phyloP scores from a whole-genome alignment of 2,797 vertebrate genomes.

The Dendrocincla tyrannina region DNA sequence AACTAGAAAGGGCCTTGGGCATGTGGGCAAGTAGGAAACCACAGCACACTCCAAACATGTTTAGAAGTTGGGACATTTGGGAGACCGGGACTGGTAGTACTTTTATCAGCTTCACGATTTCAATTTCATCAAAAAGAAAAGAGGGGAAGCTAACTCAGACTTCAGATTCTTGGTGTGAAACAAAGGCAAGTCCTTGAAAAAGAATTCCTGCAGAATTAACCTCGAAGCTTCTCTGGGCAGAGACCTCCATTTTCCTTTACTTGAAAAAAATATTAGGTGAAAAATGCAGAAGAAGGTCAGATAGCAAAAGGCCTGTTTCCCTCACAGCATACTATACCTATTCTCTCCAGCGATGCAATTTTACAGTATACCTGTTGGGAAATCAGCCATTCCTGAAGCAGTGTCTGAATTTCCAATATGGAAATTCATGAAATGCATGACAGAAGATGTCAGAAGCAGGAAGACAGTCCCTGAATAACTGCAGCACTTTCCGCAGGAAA shows the following conservation, averaged over 20 bases:
- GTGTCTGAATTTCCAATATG: not conserved
- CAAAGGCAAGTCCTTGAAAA: not conserved
- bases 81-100: not conserved
- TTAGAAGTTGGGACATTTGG: not conserved
- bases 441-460: not conserved
- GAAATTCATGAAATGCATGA: not conserved
- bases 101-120: not conserved
- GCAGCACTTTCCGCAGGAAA: not conserved
- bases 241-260: not conserved
- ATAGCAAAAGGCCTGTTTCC: not conserved
- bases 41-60: not conserved
- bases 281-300: not conserved
- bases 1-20: not conserved
- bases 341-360: not conserved
- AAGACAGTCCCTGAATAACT: not conserved
- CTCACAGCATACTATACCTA: not conserved
- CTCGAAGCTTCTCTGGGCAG: not conserved
- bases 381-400: not conserved
- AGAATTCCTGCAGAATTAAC: not conserved
- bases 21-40: not conserved
- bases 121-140: not conserved
- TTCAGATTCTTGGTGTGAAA: not conserved
- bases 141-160: not conserved
- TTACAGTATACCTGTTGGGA: not conserved
- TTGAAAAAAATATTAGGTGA: not conserved